A percentile compares a stretch with the other conserved stretches of the same genome.
These are phyloP conservation scores for Drosophila lacertosa DNA, from an alignment of 1,140 invertebrate species.

Conservation along the genomic window DNA sequence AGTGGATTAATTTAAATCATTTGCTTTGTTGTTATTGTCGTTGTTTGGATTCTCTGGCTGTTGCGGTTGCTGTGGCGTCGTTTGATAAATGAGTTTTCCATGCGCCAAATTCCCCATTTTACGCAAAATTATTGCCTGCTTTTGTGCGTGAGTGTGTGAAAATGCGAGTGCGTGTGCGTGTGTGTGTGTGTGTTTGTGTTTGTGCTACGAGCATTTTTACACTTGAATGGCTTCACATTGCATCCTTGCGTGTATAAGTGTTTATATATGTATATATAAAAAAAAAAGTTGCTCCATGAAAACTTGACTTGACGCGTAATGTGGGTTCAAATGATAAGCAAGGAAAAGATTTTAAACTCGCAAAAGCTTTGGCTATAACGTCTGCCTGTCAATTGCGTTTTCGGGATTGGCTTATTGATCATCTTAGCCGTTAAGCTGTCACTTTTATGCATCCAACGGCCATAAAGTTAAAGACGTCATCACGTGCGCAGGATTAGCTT, in stretches of 20 bases:
- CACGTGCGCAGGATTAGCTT: conserved; percentile 55
- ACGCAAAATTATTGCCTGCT: conserved; percentile 43
- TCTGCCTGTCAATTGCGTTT: conserved; percentile 54
- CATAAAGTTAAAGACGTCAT: conserved; percentile 49
- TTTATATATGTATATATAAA: conserved; percentile 3
- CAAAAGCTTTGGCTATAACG: not conserved
- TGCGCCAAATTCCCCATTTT: conserved; percentile 49
- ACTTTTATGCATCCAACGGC: conserved; percentile 53
- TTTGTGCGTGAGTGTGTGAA: conserved; percentile 20
- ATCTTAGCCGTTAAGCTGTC: conserved; percentile 58
- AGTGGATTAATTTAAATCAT: conserved; percentile 76
- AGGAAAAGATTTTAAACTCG: conserved; percentile 35
- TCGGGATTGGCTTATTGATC: conserved; percentile 70
- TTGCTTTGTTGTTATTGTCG: conserved; percentile 62
- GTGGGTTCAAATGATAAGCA: conserved; percentile 36
- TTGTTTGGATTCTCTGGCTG: conserved; percentile 9
- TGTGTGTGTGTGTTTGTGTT: not conserved
- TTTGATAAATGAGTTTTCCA: conserved; percentile 75
- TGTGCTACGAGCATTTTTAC: conserved; percentile 51
- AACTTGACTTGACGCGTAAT: conserved; percentile 19
- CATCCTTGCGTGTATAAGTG: conserved; percentile 19
- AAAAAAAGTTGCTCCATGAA: conserved; percentile 31
- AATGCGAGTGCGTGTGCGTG: not conserved
- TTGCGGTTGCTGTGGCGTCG: conserved; percentile 37
- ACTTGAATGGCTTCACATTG: conserved; percentile 59